Evolutionary conservation across 2,797 vertebrate species (phyloP).

Genomic region (Alosa sapidissima): DNA sequence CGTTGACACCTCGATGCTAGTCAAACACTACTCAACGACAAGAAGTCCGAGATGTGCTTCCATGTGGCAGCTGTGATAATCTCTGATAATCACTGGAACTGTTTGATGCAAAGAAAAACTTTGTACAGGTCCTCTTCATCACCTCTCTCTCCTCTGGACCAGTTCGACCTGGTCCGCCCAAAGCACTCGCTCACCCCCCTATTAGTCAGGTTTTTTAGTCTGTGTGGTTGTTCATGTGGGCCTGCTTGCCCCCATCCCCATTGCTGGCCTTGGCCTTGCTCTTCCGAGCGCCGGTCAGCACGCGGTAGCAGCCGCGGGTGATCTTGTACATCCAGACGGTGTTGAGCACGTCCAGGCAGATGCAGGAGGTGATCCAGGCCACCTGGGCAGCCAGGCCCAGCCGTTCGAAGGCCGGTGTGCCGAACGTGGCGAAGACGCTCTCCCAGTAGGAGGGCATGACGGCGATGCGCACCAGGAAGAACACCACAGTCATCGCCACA

Average conservation of each 20-base stretch:
- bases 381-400: conserved; percentile 78
- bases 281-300: conserved; percentile 61
- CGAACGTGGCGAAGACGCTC: conserved; percentile 78
- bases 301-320: conserved; percentile 76
- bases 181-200: background rate
- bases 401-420: conserved; percentile 74
- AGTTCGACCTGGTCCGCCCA: background rate
- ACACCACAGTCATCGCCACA: conserved; percentile 74
- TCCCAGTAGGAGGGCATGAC: conserved; percentile 81
- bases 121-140: background rate
- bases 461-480: conserved; percentile 79
- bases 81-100: conserved; percentile 9
- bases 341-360: conserved; percentile 79
- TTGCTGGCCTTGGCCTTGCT: conserved; percentile 50
- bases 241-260: conserved; percentile 51
- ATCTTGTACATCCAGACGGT: conserved; percentile 82
- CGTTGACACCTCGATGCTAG: background rate
- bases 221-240: conserved; percentile 70
- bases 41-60: background rate
- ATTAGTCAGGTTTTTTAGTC: conserved; percentile 59
- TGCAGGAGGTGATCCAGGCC: conserved; percentile 82
- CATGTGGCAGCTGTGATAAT: background rate
- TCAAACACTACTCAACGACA: background rate
- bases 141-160: background rate
- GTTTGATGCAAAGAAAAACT: background rate